phyloP scores from a whole-genome alignment of 2,113 vertebrate species.

The Phoxinus phoxinus region DNA sequence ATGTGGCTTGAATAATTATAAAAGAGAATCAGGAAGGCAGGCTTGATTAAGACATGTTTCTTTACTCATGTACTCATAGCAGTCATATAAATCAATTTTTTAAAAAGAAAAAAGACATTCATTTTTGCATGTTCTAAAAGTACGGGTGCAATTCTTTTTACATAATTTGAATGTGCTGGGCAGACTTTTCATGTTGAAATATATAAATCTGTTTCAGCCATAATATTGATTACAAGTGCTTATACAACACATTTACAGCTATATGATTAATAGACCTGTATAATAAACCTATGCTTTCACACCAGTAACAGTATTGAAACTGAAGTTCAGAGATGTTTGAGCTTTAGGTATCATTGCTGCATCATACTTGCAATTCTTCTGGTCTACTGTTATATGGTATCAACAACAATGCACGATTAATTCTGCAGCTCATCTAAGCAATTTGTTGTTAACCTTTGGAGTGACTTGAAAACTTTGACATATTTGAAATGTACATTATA shows the following conservation, averaged over 20 bases:
- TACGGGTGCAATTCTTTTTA: slow-evolving; percentile 38
- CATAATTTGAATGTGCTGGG: slow-evolving; percentile 2
- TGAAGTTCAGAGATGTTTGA: slow-evolving; percentile 19
- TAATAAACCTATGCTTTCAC: slow-evolving; percentile 29
- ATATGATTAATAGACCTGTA: slow-evolving; percentile 31
- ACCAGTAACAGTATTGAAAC: slow-evolving; percentile 14
- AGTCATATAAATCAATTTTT: slow-evolving; percentile 60
- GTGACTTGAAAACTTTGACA: slow-evolving; percentile 23
- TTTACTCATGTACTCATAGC: slow-evolving; percentile 62
- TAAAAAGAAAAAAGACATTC: slow-evolving; percentile 34
- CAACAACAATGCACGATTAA: background rate
- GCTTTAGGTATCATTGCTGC: slow-evolving; percentile 33
- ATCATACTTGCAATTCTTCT: background rate
- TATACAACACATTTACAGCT: slow-evolving; percentile 63
- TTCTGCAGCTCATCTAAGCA: slow-evolving; percentile 27
- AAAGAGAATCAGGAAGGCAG: background rate
- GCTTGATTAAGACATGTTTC: slow-evolving; percentile 41
- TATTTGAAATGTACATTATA: slow-evolving; percentile 26
- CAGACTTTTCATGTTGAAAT: slow-evolving; percentile 58
- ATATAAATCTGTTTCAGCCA: slow-evolving; percentile 52
- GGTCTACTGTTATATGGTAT: background rate
- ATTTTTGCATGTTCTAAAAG: slow-evolving; percentile 53
- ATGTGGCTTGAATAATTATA: background rate
- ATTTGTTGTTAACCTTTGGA: slow-evolving; percentile 17
- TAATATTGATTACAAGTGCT: slow-evolving; percentile 41